Conservation (phyloP, 2,797 vertebrate species). For the Balearica regulorum region DNA sequence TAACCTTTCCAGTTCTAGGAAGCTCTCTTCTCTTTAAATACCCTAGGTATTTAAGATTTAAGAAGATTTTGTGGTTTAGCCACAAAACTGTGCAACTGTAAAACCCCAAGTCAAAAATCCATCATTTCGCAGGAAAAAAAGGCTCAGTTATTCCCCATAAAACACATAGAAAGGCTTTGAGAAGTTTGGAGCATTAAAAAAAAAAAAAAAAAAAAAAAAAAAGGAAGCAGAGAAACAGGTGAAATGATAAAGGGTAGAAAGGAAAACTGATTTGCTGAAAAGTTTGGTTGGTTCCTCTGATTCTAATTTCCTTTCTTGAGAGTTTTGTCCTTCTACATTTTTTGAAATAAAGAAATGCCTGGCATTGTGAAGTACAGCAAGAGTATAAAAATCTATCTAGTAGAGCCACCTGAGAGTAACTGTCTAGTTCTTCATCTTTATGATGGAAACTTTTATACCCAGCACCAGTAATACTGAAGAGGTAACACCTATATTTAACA, state of each 20-base stretch:
- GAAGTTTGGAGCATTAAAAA: background rate
- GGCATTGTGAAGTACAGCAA: background rate
- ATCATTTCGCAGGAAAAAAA: background rate
- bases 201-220: background rate
- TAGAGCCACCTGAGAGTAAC: background rate
- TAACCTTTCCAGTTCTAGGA: background rate
- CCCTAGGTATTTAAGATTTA: background rate
- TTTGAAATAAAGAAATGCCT: background rate
- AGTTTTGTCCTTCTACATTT: background rate
- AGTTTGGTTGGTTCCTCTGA: background rate
- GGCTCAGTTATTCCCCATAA: background rate
- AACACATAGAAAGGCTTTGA: background rate
- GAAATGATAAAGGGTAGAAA: background rate
- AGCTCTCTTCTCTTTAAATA: background rate
- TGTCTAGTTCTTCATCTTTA: background rate
- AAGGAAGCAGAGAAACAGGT: background rate
- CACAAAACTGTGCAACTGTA: conserved; percentile 43
- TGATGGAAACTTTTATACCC: background rate
- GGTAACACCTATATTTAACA: background rate
- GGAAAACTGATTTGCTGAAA: background rate
- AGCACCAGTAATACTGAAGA: background rate
- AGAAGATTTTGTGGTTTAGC: conserved; percentile 23
- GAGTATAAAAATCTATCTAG: background rate
- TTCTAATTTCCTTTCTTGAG: background rate
- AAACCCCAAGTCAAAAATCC: conserved; percentile 9